These are phyloP conservation scores for Channa argus DNA, from an alignment of 2,113 vertebrate genomes.

Conservation along the genomic window DNA sequence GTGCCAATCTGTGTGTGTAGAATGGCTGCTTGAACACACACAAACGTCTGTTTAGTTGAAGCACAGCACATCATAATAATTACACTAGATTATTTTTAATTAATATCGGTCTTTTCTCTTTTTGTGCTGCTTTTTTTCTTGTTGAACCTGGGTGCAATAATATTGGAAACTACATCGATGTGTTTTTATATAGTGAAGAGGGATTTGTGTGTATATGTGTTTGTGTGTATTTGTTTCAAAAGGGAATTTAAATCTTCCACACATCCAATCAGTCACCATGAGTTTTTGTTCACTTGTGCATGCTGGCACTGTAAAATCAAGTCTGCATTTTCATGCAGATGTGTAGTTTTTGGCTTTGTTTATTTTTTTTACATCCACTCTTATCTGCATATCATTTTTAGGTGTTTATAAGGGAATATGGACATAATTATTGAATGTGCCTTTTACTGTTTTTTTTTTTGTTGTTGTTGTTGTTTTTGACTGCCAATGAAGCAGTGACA, in stretches of 20 bases:
- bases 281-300: neutral
- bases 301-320: conserved; percentile 3
- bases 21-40: conserved; percentile 4
- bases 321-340: neutral
- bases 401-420: conserved; percentile 40
- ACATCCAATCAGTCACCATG: neutral
- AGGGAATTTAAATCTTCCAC: conserved; percentile 27
- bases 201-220: neutral
- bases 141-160: conserved; percentile 76
- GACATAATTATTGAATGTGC: conserved; percentile 50
- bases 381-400: conserved; percentile 5
- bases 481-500: conserved; percentile 26
- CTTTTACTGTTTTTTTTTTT: conserved; percentile 57
- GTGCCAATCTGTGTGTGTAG: conserved; percentile 19
- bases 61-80: conserved; percentile 42
- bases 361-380: neutral
- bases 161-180: conserved; percentile 30
- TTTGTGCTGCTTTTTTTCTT: conserved; percentile 15
- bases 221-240: conserved; percentile 8
- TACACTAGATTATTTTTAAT: conserved; percentile 31
- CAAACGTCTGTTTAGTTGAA: conserved; percentile 15
- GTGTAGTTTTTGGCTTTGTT: conserved; percentile 11
- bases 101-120: conserved; percentile 26
- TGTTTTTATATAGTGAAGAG: neutral
- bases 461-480: conserved; percentile 1